Base-by-base conservation (phyloP, 2,888 invertebrate genomes). In the Nematopogon swammerdamellus region DNA sequence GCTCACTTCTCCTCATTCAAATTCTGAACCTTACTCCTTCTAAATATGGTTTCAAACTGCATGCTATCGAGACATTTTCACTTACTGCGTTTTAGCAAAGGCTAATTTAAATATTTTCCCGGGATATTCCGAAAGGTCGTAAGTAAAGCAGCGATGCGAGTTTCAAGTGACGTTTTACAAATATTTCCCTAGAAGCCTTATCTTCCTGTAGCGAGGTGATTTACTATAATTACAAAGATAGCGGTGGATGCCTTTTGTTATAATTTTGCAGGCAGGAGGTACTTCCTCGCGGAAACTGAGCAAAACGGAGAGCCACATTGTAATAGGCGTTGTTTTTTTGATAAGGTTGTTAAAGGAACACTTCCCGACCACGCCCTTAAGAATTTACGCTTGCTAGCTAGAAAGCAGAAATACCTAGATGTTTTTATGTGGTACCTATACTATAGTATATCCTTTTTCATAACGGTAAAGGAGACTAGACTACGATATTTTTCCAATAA, bases 321-420 rank as follows among this genome's bases (percentile, higher is more conserved):
- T 77, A 74, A 77, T 77, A 74, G 73, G 70, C 75, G 73, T 72
- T 79, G 77, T 77, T 76, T 79, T n/a, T 79, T 79, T 79, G 77
- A 77, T 77, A 77, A 77, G 77, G 74, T 71, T 75, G 72, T 76
- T 77, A 76, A 76, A n/a, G n/a, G n/a, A n/a, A 75, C 25, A 25
- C 5, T 25, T 25, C 8, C 25, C 25, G 25, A 25, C 25, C 25
- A 25, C 8, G 4, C 5, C 8, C 4, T 25, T 8, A 25, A 25
- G 8, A 25, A 25, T 6, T 8, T 4, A 25, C 8, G 8, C 8
- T 25, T 6, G 25, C 5, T 25, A 25, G 25, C 5, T 4, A 25
- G 8, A 25, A 25, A 25, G 8, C 4, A 25, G 25, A 25, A 25
- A 25, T n/a, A n/a, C n/a, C n/a, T n/a, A n/a, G n/a, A n/a, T n/a